Evolutionary conservation across 2,113 vertebrate species (phyloP).

Genomic region (Protomyctophum bolini): DNA sequence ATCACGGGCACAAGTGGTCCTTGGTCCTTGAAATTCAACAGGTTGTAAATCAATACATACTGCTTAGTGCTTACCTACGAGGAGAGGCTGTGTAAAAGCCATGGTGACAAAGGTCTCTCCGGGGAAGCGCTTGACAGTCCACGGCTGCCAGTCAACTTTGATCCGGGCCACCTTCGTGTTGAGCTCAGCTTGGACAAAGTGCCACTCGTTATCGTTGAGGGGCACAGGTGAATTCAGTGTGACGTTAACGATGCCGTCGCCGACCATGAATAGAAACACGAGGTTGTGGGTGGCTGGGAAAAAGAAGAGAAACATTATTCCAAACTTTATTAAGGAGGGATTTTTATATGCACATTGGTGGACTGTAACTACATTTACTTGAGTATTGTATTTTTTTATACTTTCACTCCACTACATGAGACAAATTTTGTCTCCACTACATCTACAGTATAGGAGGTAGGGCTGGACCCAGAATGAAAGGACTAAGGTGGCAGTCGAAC

Average conservation of each 20-base stretch:
- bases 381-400: no score
- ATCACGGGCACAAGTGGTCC: no score
- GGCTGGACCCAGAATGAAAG: no score
- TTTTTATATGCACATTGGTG: no score
- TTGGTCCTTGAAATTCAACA: no score
- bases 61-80: slow-evolving; percentile 82
- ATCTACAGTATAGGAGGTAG: no score
- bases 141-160: slow-evolving; percentile 93
- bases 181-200: slow-evolving; percentile 93
- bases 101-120: slow-evolving; percentile 91
- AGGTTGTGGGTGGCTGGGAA: slow-evolving; percentile 86
- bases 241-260: slow-evolving; percentile 91
- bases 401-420: no score
- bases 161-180: slow-evolving; percentile 92
- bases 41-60: no score
- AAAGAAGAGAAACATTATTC: not conserved
- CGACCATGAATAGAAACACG: slow-evolving; percentile 90
- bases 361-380: no score
- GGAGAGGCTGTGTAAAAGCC: slow-evolving; percentile 87
- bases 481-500: no score
- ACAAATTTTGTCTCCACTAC: no score
- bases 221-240: slow-evolving; percentile 81
- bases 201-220: slow-evolving; percentile 94
- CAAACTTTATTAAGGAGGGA: not conserved
- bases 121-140: slow-evolving; percentile 85